A percentile compares a stretch with the other conserved stretches of the same genome.
Conservation (phyloP, 1,140 invertebrate genomes). For the Calliphora vicina region DNA sequence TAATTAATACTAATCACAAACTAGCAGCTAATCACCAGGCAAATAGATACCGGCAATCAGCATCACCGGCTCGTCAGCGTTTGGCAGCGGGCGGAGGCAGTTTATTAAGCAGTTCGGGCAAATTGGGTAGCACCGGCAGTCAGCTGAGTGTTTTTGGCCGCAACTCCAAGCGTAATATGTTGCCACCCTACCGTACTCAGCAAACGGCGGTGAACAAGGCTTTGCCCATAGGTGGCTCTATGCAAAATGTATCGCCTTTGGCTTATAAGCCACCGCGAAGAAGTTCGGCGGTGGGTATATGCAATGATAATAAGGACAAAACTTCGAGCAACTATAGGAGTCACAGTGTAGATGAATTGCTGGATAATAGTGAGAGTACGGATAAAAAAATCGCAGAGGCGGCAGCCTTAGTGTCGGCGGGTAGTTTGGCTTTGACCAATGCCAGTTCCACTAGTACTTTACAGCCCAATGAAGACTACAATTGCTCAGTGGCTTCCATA, state of each 20-base stretch:
- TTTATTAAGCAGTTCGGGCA: slow-evolving; percentile 47
- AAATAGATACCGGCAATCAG: slow-evolving; percentile 68
- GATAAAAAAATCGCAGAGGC: slow-evolving; percentile 57
- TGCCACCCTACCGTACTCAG: slow-evolving; percentile 57
- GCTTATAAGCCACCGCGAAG: slow-evolving; percentile 49
- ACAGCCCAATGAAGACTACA: slow-evolving; percentile 50
- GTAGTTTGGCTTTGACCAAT: slow-evolving; percentile 57
- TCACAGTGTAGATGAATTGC: slow-evolving; percentile 60
- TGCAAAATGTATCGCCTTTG: slow-evolving; percentile 56
- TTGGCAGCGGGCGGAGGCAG: slow-evolving; percentile 60
- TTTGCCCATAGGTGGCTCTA: slow-evolving; percentile 45
- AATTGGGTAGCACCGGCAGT: slow-evolving; percentile 45
- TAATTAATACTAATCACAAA: slow-evolving; percentile 57
- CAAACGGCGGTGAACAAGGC: slow-evolving; percentile 40
- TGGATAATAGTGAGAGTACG: slow-evolving; percentile 46
- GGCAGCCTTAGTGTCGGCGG: slow-evolving; percentile 54
- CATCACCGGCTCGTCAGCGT: slow-evolving; percentile 69
- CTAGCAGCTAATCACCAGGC: slow-evolving; percentile 66
- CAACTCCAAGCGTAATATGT: slow-evolving; percentile 49
- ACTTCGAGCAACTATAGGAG: slow-evolving; percentile 49
- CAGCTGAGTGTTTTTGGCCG: slow-evolving; percentile 38
- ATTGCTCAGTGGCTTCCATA: slow-evolving; percentile 17
- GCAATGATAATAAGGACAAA: slow-evolving; percentile 27
- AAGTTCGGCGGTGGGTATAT: slow-evolving; percentile 52
- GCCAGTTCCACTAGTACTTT: slow-evolving; percentile 56